Evolutionary conservation across 1,140 invertebrate species (phyloP), one percentile per base, ranked within the genome.

Genomic region (Cheumatopsyche charites): DNA sequence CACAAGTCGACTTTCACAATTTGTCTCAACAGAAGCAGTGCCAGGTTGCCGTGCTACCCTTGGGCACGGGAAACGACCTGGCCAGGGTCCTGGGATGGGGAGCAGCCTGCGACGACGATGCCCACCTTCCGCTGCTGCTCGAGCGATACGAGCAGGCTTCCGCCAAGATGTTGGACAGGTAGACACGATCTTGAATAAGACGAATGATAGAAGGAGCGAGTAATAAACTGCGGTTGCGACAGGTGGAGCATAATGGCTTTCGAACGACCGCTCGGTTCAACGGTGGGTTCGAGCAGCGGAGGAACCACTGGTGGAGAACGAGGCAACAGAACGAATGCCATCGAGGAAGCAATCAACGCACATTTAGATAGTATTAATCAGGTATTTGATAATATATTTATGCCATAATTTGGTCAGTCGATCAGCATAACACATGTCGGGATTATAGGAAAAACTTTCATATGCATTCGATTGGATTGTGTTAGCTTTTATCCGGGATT

Each of bases 31-130:
- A 95, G 93, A 92, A 92, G 81, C 92, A 95, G 85, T 95, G 94
- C 73, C 94, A 96, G 83, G 91, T 95, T 23, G 94, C 94, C 26
- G 94, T 98, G 0, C 83, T 98, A 66, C 96, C 96, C 0, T 86
- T 98, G 77, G 96, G 96, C 19, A 98, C 96, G 0, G 96, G 96
- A 29, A 98, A 98, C 82, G 96, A 98, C 80, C 84, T 98, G 70
- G 95, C 96, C 0, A 83, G 96, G 17, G 95, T 98, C 0, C 83
- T 98, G 7, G 96, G 96, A n/a, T 98, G 96, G 96, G 96, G 96
- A 17, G 89, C 94, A 9, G 93, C 93, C 0, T 98, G 96, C 80
- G 96, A 98, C 79, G 95, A 97, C 79, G 96, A 98, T 77, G 92
- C 95, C 5, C 94, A 97, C 82, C 85, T 98, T 47, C 93, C 94